These are phyloP conservation scores for Fregata magnificens DNA, from an alignment of 2,113 vertebrate genomes.

Conservation along the genomic window DNA sequence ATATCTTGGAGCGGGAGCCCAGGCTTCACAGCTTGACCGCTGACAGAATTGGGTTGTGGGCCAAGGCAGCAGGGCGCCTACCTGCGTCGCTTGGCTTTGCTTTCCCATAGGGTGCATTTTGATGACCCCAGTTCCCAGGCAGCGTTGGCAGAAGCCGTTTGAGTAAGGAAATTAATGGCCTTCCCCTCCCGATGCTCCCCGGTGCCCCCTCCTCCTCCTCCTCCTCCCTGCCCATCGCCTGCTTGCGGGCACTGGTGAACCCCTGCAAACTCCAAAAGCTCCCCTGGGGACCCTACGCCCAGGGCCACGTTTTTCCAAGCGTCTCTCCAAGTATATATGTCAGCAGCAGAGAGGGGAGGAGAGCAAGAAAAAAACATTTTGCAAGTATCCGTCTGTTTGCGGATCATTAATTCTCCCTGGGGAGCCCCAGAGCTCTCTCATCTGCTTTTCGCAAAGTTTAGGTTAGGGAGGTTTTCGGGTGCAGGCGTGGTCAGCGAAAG, in stretches of 20 bases:
- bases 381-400: background rate
- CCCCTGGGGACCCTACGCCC: background rate
- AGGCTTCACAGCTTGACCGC: background rate
- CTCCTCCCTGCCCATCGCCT: rapidly evolving
- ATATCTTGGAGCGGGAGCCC: background rate
- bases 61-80: background rate
- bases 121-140: background rate
- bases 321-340: background rate
- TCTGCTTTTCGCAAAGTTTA: background rate
- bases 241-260: background rate
- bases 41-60: background rate
- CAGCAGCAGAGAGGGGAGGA: background rate
- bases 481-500: background rate
- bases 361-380: background rate
- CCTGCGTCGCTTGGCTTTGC: background rate
- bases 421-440: background rate
- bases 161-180: background rate
- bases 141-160: background rate
- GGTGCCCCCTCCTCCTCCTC: background rate
- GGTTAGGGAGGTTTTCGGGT: background rate
- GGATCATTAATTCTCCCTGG: background rate
- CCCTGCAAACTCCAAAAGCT: background rate
- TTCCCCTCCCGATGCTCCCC: background rate
- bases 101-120: background rate
- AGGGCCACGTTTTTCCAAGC: background rate